phyloP scores from a whole-genome alignment of 1,140 invertebrate species.

The Temnothorax curvispinosus region DNA sequence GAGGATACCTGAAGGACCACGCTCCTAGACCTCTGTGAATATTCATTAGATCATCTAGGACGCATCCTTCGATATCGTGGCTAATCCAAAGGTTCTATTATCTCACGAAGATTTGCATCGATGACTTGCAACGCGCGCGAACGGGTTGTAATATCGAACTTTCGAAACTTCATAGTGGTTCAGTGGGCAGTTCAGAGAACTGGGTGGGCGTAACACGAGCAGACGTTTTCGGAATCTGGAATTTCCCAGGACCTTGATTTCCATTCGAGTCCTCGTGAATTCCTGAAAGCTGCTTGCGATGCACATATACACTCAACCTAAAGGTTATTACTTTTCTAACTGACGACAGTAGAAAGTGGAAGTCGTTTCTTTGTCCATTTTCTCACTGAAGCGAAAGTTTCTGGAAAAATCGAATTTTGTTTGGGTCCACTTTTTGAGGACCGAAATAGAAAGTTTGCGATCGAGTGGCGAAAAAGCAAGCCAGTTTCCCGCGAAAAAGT shows the following conservation, averaged over 20 bases:
- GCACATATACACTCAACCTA: too few relatives aligned
- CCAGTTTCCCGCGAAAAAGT: neutral
- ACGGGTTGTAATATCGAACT: constrained; percentile 24
- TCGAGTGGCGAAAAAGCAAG: neutral
- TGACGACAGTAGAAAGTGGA: neutral
- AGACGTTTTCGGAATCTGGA: neutral
- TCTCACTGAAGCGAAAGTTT: neutral
- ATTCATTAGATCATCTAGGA: constrained; percentile 49
- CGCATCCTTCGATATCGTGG: neutral
- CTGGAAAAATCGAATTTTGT: neutral
- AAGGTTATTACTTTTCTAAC: constrained; percentile 5
- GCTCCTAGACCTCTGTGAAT: constrained; percentile 29
- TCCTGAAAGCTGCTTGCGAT: neutral
- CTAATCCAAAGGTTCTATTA: constrained; percentile 11
- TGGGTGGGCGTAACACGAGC: neutral
- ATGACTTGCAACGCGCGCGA: constrained; percentile 22
- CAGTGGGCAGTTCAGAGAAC: constrained; percentile 1
- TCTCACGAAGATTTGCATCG: constrained; percentile 40
- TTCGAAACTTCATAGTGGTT: constrained; percentile 21
- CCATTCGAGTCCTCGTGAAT: neutral
- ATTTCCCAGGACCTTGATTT: neutral
- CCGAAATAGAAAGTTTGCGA: neutral
- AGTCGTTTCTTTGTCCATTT: neutral
- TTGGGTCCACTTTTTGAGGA: neutral
- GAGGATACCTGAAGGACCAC: neutral